A percentile compares a stretch with the other conserved stretches of the same genome.
Evolutionary conservation across 2,113 vertebrate genomes (phyloP).

Genomic region (Caretta caretta): DNA sequence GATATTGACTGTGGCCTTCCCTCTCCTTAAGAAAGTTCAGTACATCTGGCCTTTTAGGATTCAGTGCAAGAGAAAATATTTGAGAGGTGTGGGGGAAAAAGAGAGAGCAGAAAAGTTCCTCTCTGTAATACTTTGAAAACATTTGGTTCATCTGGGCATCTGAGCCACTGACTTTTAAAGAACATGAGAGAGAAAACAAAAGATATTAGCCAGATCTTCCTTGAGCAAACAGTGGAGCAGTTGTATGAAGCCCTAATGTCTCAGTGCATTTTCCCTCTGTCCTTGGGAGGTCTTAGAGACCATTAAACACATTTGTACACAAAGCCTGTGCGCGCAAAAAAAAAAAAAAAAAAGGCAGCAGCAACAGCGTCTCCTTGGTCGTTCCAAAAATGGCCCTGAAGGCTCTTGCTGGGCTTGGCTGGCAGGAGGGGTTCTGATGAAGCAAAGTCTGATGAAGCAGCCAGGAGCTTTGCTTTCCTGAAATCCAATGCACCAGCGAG

Average conservation of each 20-base stretch:
- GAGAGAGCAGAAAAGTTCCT: not conserved
- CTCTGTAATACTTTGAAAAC: not conserved
- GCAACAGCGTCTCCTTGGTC: not conserved
- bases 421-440: not conserved
- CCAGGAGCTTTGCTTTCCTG: slow-evolving; percentile 14
- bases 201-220: slow-evolving; percentile 52
- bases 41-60: not conserved
- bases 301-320: slow-evolving; percentile 47
- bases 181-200: not conserved
- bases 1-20: accelerated
- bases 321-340: not conserved
- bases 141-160: slow-evolving; percentile 40
- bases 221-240: slow-evolving; percentile 11
- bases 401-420: slow-evolving; percentile 37
- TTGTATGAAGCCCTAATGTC: not conserved
- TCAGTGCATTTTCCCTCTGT: slow-evolving; percentile 54
- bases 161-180: slow-evolving; percentile 16
- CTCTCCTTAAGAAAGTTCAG: not conserved
- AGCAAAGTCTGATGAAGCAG: not conserved
- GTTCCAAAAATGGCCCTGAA: slow-evolving; percentile 39
- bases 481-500: slow-evolving; percentile 30
- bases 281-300: slow-evolving; percentile 58
- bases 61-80: not conserved
- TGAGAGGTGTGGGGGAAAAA: accelerated
- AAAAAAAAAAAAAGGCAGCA: not conserved